Percentiles rank a stretch among this genome's conserved stretches.
Evolutionary conservation across 2,888 invertebrate species (phyloP).

Genomic region (Diloba caeruleocephala): DNA sequence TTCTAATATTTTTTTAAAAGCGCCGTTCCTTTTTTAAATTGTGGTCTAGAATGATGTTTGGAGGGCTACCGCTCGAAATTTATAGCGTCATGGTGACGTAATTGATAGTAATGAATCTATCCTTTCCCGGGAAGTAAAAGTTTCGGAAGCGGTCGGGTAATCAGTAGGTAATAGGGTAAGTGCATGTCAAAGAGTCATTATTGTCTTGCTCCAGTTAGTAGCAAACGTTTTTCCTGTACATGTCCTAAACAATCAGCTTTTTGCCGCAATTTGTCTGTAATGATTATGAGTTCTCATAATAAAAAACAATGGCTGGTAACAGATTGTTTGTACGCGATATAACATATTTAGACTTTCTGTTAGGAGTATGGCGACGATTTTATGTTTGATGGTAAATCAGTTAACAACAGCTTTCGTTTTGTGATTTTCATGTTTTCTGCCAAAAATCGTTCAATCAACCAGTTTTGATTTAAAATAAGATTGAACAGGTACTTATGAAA

Average conservation of each 20-base stretch:
- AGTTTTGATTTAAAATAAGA: too few relatives aligned
- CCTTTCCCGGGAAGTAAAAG: neutral
- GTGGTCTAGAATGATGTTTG: too few relatives aligned
- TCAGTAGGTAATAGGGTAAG: slow-evolving; percentile 17
- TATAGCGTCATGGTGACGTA: neutral
- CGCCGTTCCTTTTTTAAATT: too few relatives aligned
- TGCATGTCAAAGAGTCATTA: slow-evolving; percentile 48
- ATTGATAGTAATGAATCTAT: slow-evolving; percentile 7
- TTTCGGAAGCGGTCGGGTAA: slow-evolving; percentile 7
- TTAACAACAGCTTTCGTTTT: too few relatives aligned
- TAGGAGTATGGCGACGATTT: too few relatives aligned
- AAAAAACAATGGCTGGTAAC: slow-evolving; percentile 3
- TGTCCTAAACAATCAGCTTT: slow-evolving; percentile 15
- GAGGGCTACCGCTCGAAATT: neutral
- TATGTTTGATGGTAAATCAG: too few relatives aligned
- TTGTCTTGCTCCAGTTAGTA: slow-evolving; percentile 6
- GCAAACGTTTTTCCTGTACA: slow-evolving; percentile 15
- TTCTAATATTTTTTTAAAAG: too few relatives aligned
- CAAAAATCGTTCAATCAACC: too few relatives aligned
- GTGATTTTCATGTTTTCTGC: too few relatives aligned
- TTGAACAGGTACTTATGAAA: too few relatives aligned
- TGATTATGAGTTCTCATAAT: slow-evolving; percentile 17
- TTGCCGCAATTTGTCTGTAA: slow-evolving; percentile 18
- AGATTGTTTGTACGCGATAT: too few relatives aligned
- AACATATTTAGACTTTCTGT: too few relatives aligned